Base-by-base conservation (phyloP, 2,113 vertebrate species). In the Pyrgilauda ruficollis region DNA sequence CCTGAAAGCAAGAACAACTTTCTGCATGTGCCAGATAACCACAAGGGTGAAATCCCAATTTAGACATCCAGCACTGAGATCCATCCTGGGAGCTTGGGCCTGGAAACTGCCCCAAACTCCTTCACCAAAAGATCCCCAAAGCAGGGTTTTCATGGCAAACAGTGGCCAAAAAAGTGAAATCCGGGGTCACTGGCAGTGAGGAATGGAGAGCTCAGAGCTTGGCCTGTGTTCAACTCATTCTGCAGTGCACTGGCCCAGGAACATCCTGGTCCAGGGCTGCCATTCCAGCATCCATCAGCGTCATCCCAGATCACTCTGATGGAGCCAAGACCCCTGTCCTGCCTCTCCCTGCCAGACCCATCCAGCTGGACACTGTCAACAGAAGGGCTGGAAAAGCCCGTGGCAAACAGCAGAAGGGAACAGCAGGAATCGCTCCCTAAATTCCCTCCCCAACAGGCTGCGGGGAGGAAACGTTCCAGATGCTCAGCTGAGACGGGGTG, bases 11-110 rank as follows among this genome's bases (percentile, higher is more conserved):
- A 12, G 46, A 88, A 73, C 85, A 93, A 37, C 84, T 59, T 83
- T 76, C 88, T 80, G 92, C 50, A 7, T 35, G 55, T 46, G 63
- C 82, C 85, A 94, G 95, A 86, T 80, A 95, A 93, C 78, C 49
- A 3, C 12, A 0, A 33, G 58, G 66, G 44, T 2, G 44, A 85
- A 87, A 90, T 83, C 70, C 49, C 49, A 49, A 17, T 62, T 90
- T 47, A 22, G 28, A 44, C 28, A 9, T 0, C 28, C 1, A 44
- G 72, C 1, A 14, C 2, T 0, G 1, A 78, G 44, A 61, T 8
- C 6, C 2, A 10, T 2, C 12, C 50, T 0, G 46, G 62, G 58
- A 33, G 28, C 61, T 33, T 1, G 0, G 61, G 23, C 13, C 27
- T 50, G 37, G 37, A 33, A 89, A 39, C 33, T 30, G 61, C 44